Evolutionary conservation across 2,888 invertebrate genomes (phyloP), one percentile per base, ranked within the genome.

Genomic region (Andrena camellia): DNA sequence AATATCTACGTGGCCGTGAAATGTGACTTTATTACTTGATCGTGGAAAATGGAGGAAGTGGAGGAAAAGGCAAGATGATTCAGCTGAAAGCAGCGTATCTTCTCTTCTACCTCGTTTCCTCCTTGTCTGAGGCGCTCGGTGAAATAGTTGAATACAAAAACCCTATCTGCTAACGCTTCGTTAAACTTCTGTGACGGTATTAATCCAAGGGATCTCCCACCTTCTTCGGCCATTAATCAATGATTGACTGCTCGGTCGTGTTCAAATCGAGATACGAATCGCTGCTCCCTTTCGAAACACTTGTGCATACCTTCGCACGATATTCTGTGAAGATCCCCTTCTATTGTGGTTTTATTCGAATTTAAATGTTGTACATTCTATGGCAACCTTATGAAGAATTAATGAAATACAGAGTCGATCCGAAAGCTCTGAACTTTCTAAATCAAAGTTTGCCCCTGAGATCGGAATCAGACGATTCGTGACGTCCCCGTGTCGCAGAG

Each of bases 71-170:
- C 20, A 33, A n/a, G 31, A 60, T 70, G 62, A 82, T 80, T 67
- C 50, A 74, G 42, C 7, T 10, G 23, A 35, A 68, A 33, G 26
- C 42, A 13, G 31, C 42, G 33, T 83, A 83, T 83, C 83, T 64
- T 31, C 50, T 54, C 64, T 83, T 83, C 82, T 78, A 71, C 73
- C 29, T 70, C 62, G 66, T 73, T 83, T 78, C 26, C 57, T 77
- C 33, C 67, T 26, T 50, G 20, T 42, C 26, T 26, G n/a, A 5
- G 57, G 17, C 31, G n/a, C 31, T 26, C 31, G 62, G 10, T 50
- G 8, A 26, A 66, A 75, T 79, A 50, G 29, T 26, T 48, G 62
- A 68, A 42, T 71, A 83, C 52, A 82, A 72, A 83, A 83, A 75
- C 68, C 8, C 26, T 83, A 69, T 74, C 78, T 64, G 33, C 23